Evolutionary conservation across 2,797 vertebrate species (phyloP).

Genomic region (Poeciliopsis infans): DNA sequence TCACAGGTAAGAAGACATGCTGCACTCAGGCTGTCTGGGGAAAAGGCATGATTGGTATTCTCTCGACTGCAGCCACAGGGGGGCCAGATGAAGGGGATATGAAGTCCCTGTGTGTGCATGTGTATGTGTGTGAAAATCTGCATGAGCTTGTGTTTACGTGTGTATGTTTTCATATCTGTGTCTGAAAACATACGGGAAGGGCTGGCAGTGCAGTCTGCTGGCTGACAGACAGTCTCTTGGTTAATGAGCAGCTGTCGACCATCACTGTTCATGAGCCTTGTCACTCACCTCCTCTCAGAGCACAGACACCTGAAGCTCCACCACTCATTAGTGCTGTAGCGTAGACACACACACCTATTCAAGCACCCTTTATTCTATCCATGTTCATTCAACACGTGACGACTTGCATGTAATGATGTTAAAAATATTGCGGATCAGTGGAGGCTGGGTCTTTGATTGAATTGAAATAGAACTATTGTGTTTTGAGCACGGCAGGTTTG

Average conservation of each 20-base stretch:
- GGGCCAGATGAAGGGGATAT: constrained; percentile 69
- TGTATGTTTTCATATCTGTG: constrained; percentile 36
- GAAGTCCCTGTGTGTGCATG: constrained; percentile 21
- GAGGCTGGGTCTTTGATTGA: constrained; percentile 33
- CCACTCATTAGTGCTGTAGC: constrained; percentile 70
- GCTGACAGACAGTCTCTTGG: constrained; percentile 77
- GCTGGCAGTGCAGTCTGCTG: constrained; percentile 67
- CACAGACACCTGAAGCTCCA: constrained; percentile 68
- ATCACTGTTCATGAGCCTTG: constrained; percentile 83
- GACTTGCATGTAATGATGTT: constrained; percentile 23
- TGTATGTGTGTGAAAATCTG: constrained; percentile 36
- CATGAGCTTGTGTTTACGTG: constrained; percentile 33
- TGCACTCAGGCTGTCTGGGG: constrained; percentile 48
- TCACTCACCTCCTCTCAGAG: constrained; percentile 75
- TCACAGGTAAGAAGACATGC: constrained; percentile 49
- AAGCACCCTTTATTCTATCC: constrained; percentile 7
- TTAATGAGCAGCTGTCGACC: constrained; percentile 84
- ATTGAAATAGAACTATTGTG: constrained; percentile 43
- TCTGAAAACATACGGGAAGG: constrained; percentile 56
- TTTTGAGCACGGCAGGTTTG: constrained; percentile 34
- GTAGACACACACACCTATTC: constrained; percentile 24
- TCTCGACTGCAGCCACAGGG: constrained; percentile 46
- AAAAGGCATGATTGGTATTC: constrained; percentile 41
- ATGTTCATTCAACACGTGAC: constrained; percentile 31
- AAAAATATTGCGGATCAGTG: constrained; percentile 7